These are phyloP conservation scores for Unio delphinus DNA, from an alignment of 2,888 invertebrate species.

Conservation along the genomic window DNA sequence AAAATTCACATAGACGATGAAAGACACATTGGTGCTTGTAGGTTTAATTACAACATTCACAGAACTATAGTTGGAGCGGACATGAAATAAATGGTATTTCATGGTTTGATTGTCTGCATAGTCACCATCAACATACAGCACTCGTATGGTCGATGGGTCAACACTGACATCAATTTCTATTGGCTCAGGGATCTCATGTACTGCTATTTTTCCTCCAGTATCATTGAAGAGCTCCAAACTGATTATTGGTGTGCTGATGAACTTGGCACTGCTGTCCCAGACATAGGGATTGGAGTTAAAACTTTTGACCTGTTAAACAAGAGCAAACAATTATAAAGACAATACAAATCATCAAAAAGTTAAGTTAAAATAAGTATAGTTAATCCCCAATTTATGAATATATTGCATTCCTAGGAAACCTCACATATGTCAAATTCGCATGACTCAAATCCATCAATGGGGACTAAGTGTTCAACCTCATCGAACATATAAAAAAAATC, in stretches of 20 bases:
- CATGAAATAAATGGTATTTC: constrained; percentile 23
- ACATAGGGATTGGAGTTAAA: constrained; percentile 43
- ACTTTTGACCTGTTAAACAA: constrained; percentile 34
- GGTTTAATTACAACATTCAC: constrained; percentile 30
- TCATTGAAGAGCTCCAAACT: constrained; percentile 40
- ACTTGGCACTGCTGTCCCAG: constrained; percentile 42
- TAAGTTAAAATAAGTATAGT: too few relatives aligned
- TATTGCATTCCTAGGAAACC: too few relatives aligned
- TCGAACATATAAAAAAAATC: too few relatives aligned
- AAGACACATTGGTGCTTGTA: constrained; percentile 5
- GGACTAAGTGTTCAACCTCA: too few relatives aligned
- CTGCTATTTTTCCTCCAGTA: constrained; percentile 28
- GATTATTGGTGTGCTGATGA: constrained; percentile 41
- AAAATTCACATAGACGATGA: constrained; percentile 40
- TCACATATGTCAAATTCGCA: too few relatives aligned
- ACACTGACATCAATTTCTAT: constrained; percentile 39
- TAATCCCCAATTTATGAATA: too few relatives aligned
- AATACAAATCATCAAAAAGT: too few relatives aligned
- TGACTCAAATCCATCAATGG: too few relatives aligned
- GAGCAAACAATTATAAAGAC: not conserved
- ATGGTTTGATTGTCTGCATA: constrained; percentile 16
- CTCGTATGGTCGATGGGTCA: constrained; percentile 1
- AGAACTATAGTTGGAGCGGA: constrained; percentile 24
- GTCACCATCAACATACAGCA: constrained; percentile 1
- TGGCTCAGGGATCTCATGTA: constrained; percentile 35